Conservation (phyloP, 92 coral and sea anemone species). For the Umimayanthus chanpuru region DNA sequence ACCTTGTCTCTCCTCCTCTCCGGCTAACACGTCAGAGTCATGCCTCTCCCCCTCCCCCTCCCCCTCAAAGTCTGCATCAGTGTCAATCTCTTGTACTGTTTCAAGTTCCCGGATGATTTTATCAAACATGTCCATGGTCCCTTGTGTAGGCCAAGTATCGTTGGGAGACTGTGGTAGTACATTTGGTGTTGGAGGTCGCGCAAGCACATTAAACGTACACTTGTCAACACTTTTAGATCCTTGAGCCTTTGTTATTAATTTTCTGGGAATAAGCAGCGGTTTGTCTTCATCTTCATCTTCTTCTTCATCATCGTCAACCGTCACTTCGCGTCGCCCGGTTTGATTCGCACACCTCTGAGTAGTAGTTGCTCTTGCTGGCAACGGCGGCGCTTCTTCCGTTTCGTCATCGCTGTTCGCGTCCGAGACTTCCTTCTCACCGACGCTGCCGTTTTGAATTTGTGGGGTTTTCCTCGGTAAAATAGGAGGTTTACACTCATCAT, state of each 20-base stretch:
- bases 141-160: slow-evolving; percentile 7
- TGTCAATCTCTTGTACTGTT: slow-evolving; percentile 38
- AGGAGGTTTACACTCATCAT: neutral
- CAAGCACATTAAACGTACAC: neutral
- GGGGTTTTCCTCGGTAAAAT: neutral
- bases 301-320: neutral
- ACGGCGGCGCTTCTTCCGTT: neutral
- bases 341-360: neutral
- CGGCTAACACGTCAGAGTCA: neutral
- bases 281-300: slow-evolving; percentile 25
- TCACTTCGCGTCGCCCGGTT: neutral
- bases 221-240: slow-evolving; percentile 2
- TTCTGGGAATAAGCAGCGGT: slow-evolving; percentile 39
- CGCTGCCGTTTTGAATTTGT: neutral
- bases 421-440: neutral
- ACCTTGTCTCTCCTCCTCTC: neutral
- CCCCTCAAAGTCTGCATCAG: slow-evolving; percentile 19
- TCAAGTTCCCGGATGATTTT: slow-evolving; percentile 47
- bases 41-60: neutral
- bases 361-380: neutral
- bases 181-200: neutral
- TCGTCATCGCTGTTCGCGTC: neutral
- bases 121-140: slow-evolving; percentile 25
- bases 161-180: neutral
- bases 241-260: neutral